Conservation (phyloP, 2,797 vertebrate genomes). For the Microctenopoma steveboyesi region DNA sequence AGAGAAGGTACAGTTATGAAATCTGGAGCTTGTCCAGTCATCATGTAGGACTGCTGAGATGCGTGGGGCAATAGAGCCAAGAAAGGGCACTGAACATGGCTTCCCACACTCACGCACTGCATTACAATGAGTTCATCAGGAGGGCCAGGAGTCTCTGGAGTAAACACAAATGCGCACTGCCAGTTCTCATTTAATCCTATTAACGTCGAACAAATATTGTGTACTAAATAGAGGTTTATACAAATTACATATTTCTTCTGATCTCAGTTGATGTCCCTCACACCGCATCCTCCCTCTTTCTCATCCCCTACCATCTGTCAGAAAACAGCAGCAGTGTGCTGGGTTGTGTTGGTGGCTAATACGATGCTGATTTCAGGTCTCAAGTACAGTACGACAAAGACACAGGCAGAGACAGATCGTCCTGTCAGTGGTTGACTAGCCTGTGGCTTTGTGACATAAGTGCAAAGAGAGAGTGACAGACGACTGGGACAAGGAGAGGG, state of each 20-base stretch:
- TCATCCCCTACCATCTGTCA: conserved; percentile 20
- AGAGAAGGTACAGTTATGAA: conserved; percentile 56
- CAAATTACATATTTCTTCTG: conserved; percentile 13
- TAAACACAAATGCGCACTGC: conserved; percentile 49
- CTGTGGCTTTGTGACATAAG: conserved; percentile 16
- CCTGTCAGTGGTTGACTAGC: conserved; percentile 26
- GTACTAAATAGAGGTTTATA: conserved; percentile 47
- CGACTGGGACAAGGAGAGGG: not conserved
- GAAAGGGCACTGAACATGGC: conserved; percentile 28
- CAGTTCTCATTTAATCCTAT: conserved; percentile 56
- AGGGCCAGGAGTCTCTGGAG: conserved; percentile 16
- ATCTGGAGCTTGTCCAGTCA: conserved; percentile 38
- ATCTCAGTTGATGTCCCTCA: conserved; percentile 7
- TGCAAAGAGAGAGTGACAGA: conserved; percentile 1
- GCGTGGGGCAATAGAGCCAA: conserved; percentile 17
- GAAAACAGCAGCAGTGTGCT: conserved; percentile 31
- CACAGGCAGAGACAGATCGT: conserved; percentile 42
- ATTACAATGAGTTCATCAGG: conserved; percentile 64
- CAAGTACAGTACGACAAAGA: conserved; percentile 40
- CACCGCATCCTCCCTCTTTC: not conserved
- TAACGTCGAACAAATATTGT: conserved; percentile 41
- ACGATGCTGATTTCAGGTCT: conserved; percentile 31
- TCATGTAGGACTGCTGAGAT: conserved; percentile 19
- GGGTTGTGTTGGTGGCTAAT: conserved; percentile 35
- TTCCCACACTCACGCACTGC: conserved; percentile 29